Base-by-base conservation (phyloP, 2,797 vertebrate genomes). In the Setipinna tenuifilis region DNA sequence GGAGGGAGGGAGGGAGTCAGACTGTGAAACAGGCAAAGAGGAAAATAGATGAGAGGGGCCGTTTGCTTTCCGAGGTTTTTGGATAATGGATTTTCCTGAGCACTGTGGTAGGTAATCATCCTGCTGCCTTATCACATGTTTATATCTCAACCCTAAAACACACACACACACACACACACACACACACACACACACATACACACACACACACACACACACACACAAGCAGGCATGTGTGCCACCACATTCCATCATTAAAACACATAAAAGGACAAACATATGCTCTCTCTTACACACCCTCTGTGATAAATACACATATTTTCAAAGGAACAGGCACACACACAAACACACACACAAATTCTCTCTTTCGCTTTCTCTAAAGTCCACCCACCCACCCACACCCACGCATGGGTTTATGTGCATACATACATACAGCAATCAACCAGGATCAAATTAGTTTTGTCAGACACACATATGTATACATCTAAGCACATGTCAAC, bases 61-160 rank as follows among this genome's bases (percentile, higher is more conserved):
- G 31, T 78, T 41, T 41, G 71, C 71, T 78, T 78, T 78, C 31
- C 44, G 35, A 9, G 35, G 31, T 78, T 35, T 78, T 54, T 9
- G 50, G 71, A 41, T 78, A 78, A 78, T 41, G 19, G 71, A 44
- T 78, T 41, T 78, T 35, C 71, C 71, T 21, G 16, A 78, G 41
- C 35, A 44, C 35, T 78, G 71, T 41, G 68, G 68, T 75, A 75
- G 68, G 31, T 75, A 75, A 75, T 75, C 68, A 75, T 21, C 71
- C 35, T 78, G 68, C 19, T 78, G 71, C 35, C 17, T 78, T 78
- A 78, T 78, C 71, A 44, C 71, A 44, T 35, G 71, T 7, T 78
- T 35, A 44, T 78, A 78, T 44, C 35, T 21, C 19, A 78, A 16
- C 3, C 68, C 35, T 35, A 10, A 31, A 16, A 78, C 6, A 41